Percentiles rank a stretch among this genome's conserved stretches.
phyloP scores from a whole-genome alignment of 2,113 vertebrate species.

The Psephotus haematonotus region DNA sequence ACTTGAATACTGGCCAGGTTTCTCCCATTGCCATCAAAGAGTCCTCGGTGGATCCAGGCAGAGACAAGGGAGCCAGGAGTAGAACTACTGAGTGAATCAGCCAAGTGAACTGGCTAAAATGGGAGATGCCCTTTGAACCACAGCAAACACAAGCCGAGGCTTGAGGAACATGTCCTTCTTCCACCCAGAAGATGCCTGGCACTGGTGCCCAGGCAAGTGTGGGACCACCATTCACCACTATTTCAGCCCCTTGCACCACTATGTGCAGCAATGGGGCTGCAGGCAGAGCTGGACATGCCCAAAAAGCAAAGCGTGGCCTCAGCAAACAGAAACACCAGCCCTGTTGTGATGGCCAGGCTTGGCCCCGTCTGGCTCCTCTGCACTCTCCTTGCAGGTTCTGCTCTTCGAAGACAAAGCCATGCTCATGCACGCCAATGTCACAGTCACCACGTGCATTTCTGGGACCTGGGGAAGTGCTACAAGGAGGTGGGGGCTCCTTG shows the following conservation, averaged over 20 bases:
- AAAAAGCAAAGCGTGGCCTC: background rate
- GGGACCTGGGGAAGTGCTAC: background rate
- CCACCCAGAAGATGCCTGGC: background rate
- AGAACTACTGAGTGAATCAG: background rate
- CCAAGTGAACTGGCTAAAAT: background rate
- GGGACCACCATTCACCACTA: background rate
- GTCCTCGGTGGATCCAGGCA: background rate
- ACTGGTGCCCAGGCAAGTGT: accelerated
- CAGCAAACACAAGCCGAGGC: background rate
- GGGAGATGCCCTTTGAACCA: background rate
- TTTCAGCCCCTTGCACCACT: background rate
- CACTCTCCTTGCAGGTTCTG: background rate
- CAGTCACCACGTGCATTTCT: constrained; percentile 25
- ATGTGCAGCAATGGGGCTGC: background rate
- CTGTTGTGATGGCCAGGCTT: background rate
- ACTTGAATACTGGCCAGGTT: constrained; percentile 54
- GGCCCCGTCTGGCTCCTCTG: background rate
- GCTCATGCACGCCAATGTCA: constrained; percentile 13
- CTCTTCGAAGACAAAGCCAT: constrained; percentile 15
- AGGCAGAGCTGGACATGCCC: background rate
- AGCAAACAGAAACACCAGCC: background rate
- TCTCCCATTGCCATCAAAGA: background rate
- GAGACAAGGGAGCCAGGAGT: background rate
- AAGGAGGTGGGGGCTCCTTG: background rate
- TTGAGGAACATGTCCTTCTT: background rate